Evolutionary conservation across 2,797 vertebrate species (phyloP).

Genomic region (Rhinatrema bivittatum): DNA sequence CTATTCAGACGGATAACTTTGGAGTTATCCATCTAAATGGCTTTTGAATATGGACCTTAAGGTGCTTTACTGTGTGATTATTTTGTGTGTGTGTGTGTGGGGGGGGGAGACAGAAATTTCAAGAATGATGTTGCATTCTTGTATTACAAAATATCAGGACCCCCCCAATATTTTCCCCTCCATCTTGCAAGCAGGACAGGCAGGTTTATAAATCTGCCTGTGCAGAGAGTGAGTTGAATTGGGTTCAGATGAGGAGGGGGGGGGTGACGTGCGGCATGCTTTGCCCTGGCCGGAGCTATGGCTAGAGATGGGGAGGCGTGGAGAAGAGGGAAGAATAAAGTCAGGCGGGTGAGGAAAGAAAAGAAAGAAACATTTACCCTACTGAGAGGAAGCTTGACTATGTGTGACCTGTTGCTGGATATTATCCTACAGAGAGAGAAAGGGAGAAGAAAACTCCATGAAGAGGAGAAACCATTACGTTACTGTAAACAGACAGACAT

Average conservation of each 20-base stretch:
- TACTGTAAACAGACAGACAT: too few species aligned
- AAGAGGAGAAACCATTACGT: too few species aligned
- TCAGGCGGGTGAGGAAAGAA: not conserved
- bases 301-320: not conserved
- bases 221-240: not conserved
- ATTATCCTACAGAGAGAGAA: slow-evolving; percentile 76
- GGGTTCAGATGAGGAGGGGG: not conserved
- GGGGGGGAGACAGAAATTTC: too few species aligned
- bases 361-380: slow-evolving; percentile 66
- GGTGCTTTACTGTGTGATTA: too few species aligned
- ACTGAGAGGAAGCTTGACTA: slow-evolving; percentile 97
- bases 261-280: not conserved
- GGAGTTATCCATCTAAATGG: too few species aligned
- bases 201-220: not conserved
- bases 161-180: too few species aligned
- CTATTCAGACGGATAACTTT: too few species aligned
- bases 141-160: too few species aligned
- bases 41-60: too few species aligned
- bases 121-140: too few species aligned
- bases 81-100: too few species aligned
- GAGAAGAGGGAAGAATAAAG: not conserved
- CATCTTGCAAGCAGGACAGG: too few species aligned
- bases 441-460: not conserved
- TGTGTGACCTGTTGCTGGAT: slow-evolving; percentile 97
- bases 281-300: rapidly evolving